Evolutionary conservation across 2,113 vertebrate genomes (phyloP).

Genomic region (Cavia aperea): DNA sequence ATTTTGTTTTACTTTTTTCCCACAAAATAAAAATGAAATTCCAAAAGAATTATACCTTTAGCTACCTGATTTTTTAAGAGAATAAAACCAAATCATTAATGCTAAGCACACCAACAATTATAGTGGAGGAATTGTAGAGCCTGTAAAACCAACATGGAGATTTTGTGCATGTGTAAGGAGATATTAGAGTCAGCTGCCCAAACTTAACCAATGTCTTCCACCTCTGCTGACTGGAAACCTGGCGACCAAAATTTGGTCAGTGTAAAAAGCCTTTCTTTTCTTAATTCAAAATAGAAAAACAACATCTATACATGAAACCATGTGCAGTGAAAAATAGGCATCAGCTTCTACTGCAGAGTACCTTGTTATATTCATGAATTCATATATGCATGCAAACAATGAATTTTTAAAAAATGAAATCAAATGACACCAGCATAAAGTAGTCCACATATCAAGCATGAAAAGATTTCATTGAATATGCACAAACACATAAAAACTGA

Average conservation of each 20-base stretch:
- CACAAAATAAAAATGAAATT: neutral
- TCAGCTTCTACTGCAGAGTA: neutral
- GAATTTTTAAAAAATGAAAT: neutral
- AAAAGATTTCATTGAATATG: neutral
- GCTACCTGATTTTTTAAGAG: too few relatives aligned
- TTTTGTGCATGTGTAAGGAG: neutral
- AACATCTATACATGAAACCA: neutral
- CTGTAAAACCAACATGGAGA: neutral
- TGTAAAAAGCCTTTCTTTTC: neutral
- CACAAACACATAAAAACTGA: slow-evolving; percentile 45
- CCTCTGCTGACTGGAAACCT: neutral
- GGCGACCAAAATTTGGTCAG: neutral
- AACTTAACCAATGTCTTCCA: neutral
- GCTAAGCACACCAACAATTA: neutral
- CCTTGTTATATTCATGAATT: neutral
- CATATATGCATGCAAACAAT: neutral
- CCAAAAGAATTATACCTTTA: neutral
- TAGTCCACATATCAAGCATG: neutral
- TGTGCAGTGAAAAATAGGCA: neutral
- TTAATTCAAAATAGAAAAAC: slow-evolving; percentile 15
- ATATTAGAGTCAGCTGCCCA: neutral
- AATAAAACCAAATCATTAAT: neutral
- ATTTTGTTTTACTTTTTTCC: too few relatives aligned
- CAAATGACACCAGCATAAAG: neutral
- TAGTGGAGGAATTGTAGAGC: neutral